Evolutionary conservation across 2,888 invertebrate genomes (phyloP).

Genomic region (Oasisia sp.): DNA sequence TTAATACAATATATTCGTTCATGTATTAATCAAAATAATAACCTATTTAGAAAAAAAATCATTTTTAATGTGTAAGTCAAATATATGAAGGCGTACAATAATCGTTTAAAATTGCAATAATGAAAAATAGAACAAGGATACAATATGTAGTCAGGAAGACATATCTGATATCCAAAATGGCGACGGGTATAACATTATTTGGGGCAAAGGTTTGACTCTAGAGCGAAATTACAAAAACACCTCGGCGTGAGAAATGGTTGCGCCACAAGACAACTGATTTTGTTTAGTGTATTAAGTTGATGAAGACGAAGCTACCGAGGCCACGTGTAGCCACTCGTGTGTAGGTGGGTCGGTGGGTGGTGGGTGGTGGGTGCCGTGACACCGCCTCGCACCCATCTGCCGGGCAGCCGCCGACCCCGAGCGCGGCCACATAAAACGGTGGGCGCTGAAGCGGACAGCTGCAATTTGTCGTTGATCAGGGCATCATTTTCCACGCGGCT

Average conservation of each 20-base stretch:
- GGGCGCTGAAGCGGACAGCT: background rate
- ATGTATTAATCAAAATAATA: too few relatives aligned
- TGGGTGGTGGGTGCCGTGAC: background rate
- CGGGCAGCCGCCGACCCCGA: background rate
- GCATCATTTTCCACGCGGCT: slow-evolving; percentile 6
- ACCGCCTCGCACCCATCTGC: slow-evolving; percentile 3
- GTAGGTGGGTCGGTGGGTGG: background rate
- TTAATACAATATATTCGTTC: background rate
- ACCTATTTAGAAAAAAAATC: too few relatives aligned
- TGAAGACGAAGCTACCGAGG: background rate
- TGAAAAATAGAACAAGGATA: too few relatives aligned
- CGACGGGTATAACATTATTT: background rate
- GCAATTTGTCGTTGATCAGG: slow-evolving; percentile 17
- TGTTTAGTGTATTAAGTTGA: background rate
- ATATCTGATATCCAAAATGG: background rate
- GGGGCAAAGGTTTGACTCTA: background rate
- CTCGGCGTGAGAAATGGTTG: background rate
- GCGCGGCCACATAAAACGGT: background rate
- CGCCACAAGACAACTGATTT: background rate
- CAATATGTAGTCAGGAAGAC: background rate
- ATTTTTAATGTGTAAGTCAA: too few relatives aligned
- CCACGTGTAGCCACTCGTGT: background rate
- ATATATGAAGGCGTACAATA: too few relatives aligned
- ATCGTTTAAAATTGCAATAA: too few relatives aligned
- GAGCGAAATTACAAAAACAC: background rate